Evolutionary conservation across 2,888 invertebrate genomes (phyloP).

Genomic region (Pasiphila rectangulata): DNA sequence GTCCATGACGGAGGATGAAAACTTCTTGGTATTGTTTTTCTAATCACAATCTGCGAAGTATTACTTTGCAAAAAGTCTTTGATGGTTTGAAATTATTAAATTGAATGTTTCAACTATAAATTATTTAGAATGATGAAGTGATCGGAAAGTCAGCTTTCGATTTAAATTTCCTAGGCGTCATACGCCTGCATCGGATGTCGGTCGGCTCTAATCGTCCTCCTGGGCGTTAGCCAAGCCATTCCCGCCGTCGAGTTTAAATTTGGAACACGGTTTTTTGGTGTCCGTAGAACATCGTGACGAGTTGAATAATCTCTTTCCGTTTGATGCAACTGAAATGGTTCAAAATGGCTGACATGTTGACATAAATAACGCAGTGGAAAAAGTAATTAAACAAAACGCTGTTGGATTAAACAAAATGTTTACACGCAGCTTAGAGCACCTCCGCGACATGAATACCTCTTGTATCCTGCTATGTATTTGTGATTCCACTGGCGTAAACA

Average conservation of each 20-base stretch:
- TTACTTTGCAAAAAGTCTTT: too few species aligned
- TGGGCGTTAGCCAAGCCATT: constrained; percentile 75
- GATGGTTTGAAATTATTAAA: too few species aligned
- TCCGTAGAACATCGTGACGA: constrained; percentile 59
- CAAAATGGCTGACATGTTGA: constrained; percentile 10
- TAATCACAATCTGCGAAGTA: too few species aligned
- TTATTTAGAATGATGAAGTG: too few species aligned
- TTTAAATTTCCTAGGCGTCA: constrained; percentile 40
- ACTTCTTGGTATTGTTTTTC: background rate
- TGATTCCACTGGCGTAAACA: constrained; percentile 55
- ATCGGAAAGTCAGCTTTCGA: constrained; percentile 30
- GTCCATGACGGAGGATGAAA: background rate
- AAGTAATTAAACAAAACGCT: constrained; percentile 6
- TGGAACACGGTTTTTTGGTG: constrained; percentile 72
- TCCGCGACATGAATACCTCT: constrained; percentile 61
- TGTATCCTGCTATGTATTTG: constrained; percentile 60
- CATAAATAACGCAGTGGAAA: constrained; percentile 8
- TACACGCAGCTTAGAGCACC: constrained; percentile 41
- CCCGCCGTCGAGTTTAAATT: constrained; percentile 75
- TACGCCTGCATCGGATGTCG: constrained; percentile 57
- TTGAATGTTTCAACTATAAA: too few species aligned
- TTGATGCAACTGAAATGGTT: constrained; percentile 31
- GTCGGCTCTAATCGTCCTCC: constrained; percentile 56
- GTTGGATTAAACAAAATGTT: constrained; percentile 36
- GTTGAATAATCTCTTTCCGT: constrained; percentile 75